Evolutionary conservation across 2,888 invertebrate genomes (phyloP).

Genomic region (Liodrosophila aerea): DNA sequence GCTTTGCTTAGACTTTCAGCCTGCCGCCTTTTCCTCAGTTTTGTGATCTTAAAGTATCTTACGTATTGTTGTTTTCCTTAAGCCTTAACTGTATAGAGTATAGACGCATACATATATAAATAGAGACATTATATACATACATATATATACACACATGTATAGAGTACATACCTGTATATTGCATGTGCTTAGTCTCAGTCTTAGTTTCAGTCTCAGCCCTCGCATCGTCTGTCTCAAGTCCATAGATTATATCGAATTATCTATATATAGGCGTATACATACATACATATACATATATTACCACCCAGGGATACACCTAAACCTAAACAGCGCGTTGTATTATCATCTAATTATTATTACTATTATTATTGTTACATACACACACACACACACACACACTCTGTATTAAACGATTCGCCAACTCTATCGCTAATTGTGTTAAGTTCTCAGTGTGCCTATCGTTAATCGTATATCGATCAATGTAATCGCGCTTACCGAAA

Average conservation of each 20-base stretch:
- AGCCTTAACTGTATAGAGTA: slow-evolving; percentile 9
- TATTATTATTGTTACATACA: too few species aligned
- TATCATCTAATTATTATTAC: slow-evolving; percentile 38
- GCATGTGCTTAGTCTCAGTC: slow-evolving; percentile 5
- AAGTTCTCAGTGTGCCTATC: slow-evolving; percentile 8
- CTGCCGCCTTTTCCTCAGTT: slow-evolving; percentile 17
- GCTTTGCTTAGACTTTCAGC: slow-evolving; percentile 8
- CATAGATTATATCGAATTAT: slow-evolving; percentile 4
- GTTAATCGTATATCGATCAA: slow-evolving; percentile 5
- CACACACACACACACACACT: too few species aligned
- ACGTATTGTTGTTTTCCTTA: slow-evolving; percentile 16
- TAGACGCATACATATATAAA: neutral
- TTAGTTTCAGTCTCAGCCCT: slow-evolving; percentile 38
- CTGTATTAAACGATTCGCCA: neutral
- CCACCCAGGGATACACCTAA: slow-evolving; percentile 46
- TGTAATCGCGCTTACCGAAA: neutral
- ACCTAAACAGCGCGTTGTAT: slow-evolving; percentile 25
- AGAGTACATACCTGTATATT: slow-evolving; percentile 4
- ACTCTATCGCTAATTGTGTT: neutral
- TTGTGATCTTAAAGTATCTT: slow-evolving; percentile 36
- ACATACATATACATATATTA: slow-evolving; percentile 17
- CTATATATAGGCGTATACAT: slow-evolving; percentile 7
- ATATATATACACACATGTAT: slow-evolving; percentile 10
- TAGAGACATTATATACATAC: slow-evolving; percentile 2
- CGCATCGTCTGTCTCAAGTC: slow-evolving; percentile 2